Conservation (phyloP, 64 coral and sea anemone species). For the Actinia tenebrosa region DNA sequence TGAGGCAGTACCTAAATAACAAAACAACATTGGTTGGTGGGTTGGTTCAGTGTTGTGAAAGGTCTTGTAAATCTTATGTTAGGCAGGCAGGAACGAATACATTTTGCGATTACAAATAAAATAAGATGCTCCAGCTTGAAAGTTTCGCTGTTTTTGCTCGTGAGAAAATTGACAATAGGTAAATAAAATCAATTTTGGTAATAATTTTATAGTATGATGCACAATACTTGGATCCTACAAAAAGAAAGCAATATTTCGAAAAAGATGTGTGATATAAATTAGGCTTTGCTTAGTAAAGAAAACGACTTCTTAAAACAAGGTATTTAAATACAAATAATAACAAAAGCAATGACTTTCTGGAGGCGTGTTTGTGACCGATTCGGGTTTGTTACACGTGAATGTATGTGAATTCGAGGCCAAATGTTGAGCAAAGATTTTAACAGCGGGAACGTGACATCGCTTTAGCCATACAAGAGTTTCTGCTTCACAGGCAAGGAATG, state of each 20-base stretch:
- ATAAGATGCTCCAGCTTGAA: neutral
- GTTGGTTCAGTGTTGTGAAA: neutral
- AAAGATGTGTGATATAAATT: neutral
- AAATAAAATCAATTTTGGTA: neutral
- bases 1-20: constrained; percentile 69
- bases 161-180: neutral
- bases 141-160: neutral
- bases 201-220: neutral
- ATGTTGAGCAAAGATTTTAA: neutral
- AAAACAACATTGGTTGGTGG: neutral
- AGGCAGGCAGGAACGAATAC: neutral
- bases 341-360: neutral
- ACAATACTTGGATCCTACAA: neutral
- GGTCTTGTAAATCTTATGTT: neutral
- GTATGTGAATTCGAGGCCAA: constrained; percentile 1
- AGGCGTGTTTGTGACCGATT: neutral
- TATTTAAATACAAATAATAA: neutral
- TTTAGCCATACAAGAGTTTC: neutral
- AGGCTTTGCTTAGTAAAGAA: neutral
- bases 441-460: neutral
- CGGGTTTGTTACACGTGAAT: neutral
- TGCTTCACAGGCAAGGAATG: neutral
- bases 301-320: neutral
- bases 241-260: neutral
- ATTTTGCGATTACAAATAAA: neutral